These are phyloP conservation scores for Diarsia dahlii DNA, from an alignment of 2,888 invertebrate species.

Conservation along the genomic window DNA sequence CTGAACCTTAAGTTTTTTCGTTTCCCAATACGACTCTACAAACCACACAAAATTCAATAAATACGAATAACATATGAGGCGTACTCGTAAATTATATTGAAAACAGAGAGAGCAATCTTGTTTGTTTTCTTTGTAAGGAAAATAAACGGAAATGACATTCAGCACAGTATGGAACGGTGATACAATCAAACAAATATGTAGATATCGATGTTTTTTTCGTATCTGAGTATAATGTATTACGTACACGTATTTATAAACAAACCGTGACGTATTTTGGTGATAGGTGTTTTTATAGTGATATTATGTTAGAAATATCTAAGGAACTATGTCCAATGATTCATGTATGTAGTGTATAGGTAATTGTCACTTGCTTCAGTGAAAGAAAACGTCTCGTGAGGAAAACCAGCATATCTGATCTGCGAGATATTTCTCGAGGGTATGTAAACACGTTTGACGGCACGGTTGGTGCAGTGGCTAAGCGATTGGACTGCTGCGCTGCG, in stretches of 20 bases:
- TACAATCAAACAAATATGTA: constrained; percentile 35
- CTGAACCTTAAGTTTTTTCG: background rate
- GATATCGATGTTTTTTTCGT: constrained; percentile 26
- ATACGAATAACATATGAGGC: constrained; percentile 18
- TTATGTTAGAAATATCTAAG: background rate
- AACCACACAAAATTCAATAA: constrained; percentile 30
- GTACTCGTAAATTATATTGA: constrained; percentile 49
- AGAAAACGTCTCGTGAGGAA: too few species aligned
- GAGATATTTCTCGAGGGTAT: too few species aligned
- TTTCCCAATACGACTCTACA: background rate
- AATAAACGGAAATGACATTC: constrained; percentile 47
- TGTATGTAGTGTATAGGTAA: too few species aligned
- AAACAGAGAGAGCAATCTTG: constrained; percentile 32
- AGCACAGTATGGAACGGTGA: constrained; percentile 8
- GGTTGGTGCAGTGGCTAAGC: too few species aligned
- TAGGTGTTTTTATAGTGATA: background rate
- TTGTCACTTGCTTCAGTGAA: too few species aligned
- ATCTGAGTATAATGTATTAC: background rate
- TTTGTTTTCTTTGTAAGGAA: constrained; percentile 40
- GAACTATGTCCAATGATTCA: background rate
- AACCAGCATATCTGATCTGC: too few species aligned
- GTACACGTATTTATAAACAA: too few species aligned
- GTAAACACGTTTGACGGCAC: too few species aligned
- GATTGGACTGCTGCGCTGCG: too few species aligned
- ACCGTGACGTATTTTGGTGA: constrained; percentile 1